Evolutionary conservation across 2,888 invertebrate genomes (phyloP).

Genomic region (Aspidapion aeneum): DNA sequence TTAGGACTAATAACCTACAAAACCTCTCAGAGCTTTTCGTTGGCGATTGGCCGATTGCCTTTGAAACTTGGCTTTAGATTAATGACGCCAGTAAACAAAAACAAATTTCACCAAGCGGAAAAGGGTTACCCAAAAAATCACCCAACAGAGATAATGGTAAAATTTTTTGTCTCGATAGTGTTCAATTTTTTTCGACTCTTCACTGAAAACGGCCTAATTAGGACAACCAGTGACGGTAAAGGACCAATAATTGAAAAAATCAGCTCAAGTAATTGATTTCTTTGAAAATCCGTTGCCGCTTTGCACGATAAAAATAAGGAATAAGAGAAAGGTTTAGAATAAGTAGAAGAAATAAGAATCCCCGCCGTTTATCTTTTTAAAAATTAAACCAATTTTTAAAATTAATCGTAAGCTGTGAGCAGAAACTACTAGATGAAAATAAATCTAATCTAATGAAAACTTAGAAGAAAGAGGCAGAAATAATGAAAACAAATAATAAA

Average conservation of each 20-base stretch:
- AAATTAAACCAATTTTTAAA: too few relatives aligned
- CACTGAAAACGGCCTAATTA: not conserved
- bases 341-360: too few relatives aligned
- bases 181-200: not conserved
- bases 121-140: not conserved
- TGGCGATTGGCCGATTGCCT: not conserved
- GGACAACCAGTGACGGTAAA: too few relatives aligned
- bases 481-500: too few relatives aligned
- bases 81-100: not conserved
- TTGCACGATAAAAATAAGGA: slow-evolving; percentile 13
- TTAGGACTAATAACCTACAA: not conserved
- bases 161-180: not conserved
- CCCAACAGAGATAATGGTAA: not conserved
- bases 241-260: slow-evolving; percentile 24
- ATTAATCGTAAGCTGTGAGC: too few relatives aligned
- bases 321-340: too few relatives aligned
- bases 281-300: slow-evolving; percentile 23
- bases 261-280: slow-evolving; percentile 32
- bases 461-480: too few relatives aligned
- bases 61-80: not conserved
- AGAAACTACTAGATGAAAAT: too few relatives aligned
- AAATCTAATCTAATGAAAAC: too few relatives aligned
- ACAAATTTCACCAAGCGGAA: not conserved
- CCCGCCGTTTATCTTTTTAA: too few relatives aligned
- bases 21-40: not conserved